phyloP scores from a whole-genome alignment of 1,140 invertebrate genomes.

The Dendroctonus ponderosae region DNA sequence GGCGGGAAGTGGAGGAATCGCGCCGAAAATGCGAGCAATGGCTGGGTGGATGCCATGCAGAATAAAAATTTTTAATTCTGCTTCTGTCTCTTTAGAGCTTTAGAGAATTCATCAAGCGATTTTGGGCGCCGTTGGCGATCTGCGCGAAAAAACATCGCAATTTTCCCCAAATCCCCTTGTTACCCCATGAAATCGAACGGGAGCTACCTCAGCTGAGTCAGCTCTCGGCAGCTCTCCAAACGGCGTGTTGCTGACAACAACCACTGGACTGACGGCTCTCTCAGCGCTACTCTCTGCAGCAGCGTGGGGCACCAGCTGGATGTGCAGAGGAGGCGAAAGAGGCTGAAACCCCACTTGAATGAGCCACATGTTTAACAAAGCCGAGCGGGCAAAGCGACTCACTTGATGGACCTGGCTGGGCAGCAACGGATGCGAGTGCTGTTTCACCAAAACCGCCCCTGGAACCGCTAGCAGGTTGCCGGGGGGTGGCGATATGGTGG shows the following conservation, averaged over 20 bases:
- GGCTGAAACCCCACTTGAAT: constrained; percentile 16
- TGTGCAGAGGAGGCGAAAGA: constrained; percentile 38
- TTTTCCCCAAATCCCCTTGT: no score
- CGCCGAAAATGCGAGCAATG: constrained; percentile 44
- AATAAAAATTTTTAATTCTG: no score
- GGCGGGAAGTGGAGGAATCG: constrained; percentile 38
- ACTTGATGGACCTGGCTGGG: constrained; percentile 54
- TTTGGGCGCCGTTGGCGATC: no score
- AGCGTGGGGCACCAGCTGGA: constrained; percentile 33
- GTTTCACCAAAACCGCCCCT: constrained; percentile 60
- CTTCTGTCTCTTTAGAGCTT: no score
- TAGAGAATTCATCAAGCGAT: no score
- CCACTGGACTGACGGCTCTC: constrained; percentile 46
- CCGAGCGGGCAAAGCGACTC: constrained; percentile 21
- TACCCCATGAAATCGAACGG: constrained; percentile 45
- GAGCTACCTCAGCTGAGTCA: constrained; percentile 43
- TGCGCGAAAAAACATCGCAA: no score
- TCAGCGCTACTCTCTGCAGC: constrained; percentile 31
- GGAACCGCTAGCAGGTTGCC: constrained; percentile 62
- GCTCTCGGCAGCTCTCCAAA: constrained; percentile 41
- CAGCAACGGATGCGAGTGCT: constrained; percentile 64
- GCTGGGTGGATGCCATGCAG: constrained; percentile 30
- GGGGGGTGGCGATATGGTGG: constrained; percentile 51
- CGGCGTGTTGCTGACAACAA: constrained; percentile 45
- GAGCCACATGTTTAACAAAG: background rate